Base-by-base conservation (phyloP, 2,797 vertebrate genomes). In the Clarias fuscus region DNA sequence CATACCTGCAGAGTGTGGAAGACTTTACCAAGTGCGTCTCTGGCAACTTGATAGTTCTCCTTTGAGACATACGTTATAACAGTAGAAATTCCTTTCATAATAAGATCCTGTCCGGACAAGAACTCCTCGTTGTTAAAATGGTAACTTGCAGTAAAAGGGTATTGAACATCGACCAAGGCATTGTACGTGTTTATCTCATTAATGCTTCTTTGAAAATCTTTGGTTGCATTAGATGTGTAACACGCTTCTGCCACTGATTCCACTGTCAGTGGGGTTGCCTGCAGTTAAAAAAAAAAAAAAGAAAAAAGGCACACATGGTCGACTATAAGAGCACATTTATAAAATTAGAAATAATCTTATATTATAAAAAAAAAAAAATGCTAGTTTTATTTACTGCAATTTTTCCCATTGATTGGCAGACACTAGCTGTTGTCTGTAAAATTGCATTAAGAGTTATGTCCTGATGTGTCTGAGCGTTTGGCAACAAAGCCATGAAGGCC, bases 1-100 rank as follows among this genome's bases (percentile, higher is more conserved):
- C 70, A 37, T 86, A 95, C 95, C 93, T 96, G 95, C 84, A 95
- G 86, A 17, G 94, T 93, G 87, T 96, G 95, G 10, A 91, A 78
- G 30, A 93, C 88, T 76, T 89, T 82, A 58, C 94, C 95, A 77
- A 95, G 86, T 27, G 65, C 89, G 48, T 89, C 4, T 86, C 91
- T 89, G 0, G 94, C 94, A 24, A 92, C 27, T 56, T 90, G 30
- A 27, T 87, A 94, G 48, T 89, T 94, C 3, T 84, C 85, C 20
- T 83, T 33, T 33, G 83, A 90, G 67, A 91, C 88, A 87, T 85
- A 93, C 30, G 89, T 90, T 87, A 89, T 90, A 10, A 89, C 84
- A 67, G n/a, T 43, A 20, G 4, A 22, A 30, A 87, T 5, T 64
- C 89, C 90, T 3, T 61, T 2, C 20, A 62, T 88, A 75, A 91